phyloP scores from a whole-genome alignment of 2,113 vertebrate genomes.

The Phainopepla nitens region DNA sequence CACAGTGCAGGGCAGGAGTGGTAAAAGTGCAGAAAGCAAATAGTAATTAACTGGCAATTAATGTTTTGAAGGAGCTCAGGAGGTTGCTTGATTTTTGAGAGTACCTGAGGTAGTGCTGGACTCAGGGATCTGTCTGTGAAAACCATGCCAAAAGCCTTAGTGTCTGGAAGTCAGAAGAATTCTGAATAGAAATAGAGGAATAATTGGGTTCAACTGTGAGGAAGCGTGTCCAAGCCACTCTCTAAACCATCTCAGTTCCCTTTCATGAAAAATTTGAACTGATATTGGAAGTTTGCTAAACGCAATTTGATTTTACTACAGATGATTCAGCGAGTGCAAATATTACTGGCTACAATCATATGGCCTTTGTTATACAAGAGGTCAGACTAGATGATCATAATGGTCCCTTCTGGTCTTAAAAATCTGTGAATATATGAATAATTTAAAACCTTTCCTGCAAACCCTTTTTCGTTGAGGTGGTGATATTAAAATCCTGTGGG shows the following conservation, averaged over 20 bases:
- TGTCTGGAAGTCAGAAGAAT: background rate
- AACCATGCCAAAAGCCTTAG: background rate
- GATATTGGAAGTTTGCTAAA: background rate
- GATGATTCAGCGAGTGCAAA: background rate
- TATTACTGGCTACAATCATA: background rate
- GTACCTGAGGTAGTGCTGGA: background rate
- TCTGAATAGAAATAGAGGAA: background rate
- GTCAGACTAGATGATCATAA: constrained; percentile 47
- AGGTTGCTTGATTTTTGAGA: background rate
- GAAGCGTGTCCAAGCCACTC: background rate
- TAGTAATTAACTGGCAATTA: background rate
- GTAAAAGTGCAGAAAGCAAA: background rate
- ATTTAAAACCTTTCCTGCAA: constrained; percentile 45
- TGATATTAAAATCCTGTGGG: constrained; percentile 30
- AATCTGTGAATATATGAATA: constrained; percentile 58
- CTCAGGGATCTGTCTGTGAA: background rate
- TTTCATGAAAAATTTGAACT: background rate
- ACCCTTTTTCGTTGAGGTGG: background rate
- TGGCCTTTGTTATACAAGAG: constrained; percentile 47
- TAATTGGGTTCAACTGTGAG: background rate
- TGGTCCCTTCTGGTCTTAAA: constrained; percentile 57
- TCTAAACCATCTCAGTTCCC: background rate
- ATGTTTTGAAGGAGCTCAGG: background rate
- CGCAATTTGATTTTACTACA: background rate
- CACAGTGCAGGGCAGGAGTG: background rate